Evolutionary conservation across 2,797 vertebrate genomes (phyloP).

Genomic region (Mus spretus): DNA sequence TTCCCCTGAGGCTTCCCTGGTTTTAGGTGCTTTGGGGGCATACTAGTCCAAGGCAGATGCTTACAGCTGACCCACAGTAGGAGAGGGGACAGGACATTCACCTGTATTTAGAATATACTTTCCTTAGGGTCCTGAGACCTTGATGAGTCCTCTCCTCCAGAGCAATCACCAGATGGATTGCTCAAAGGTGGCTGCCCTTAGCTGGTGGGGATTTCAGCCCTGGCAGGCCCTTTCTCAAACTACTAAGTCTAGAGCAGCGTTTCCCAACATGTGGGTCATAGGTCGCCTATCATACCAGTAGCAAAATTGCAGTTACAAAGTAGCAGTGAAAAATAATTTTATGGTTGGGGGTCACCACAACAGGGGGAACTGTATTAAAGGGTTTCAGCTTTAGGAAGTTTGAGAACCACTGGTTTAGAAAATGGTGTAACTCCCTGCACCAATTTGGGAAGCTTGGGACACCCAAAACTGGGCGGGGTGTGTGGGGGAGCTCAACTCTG

Average conservation of each 20-base stretch:
- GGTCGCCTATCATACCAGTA: neutral
- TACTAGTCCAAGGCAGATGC: neutral
- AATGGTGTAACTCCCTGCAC: neutral
- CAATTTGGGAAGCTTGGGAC: neutral
- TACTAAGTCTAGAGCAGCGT: neutral
- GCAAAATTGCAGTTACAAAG: neutral
- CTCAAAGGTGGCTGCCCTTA: neutral
- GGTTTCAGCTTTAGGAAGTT: neutral
- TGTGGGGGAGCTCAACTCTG: too few relatives aligned
- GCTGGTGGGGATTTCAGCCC: neutral
- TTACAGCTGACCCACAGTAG: neutral
- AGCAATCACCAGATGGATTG: neutral
- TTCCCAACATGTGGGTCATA: neutral
- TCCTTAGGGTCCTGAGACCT: conserved; percentile 14
- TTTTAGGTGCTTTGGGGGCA: neutral
- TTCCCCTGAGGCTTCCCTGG: neutral
- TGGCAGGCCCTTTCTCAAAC: neutral
- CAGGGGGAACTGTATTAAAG: neutral
- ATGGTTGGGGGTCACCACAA: neutral
- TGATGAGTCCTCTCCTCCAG: neutral
- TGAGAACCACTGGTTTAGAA: neutral
- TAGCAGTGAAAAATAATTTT: neutral
- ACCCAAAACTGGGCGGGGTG: neutral
- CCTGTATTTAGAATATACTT: neutral
- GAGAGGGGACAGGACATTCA: neutral